phyloP scores from a whole-genome alignment of 2,888 invertebrate genomes.

The Notodonta ziczac region DNA sequence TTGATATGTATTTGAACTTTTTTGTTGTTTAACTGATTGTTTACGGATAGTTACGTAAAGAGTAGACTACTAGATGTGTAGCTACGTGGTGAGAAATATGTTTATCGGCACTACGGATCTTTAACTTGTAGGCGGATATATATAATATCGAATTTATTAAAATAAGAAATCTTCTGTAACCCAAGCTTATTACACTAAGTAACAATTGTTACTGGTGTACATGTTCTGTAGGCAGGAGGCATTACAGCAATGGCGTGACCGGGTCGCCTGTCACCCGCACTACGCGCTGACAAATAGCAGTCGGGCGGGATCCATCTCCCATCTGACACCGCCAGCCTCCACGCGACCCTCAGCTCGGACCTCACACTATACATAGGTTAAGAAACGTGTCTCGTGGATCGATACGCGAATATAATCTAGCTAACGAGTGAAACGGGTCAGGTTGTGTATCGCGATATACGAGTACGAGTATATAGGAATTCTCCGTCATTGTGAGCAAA shows the following conservation, averaged over 20 bases:
- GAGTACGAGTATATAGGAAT: no score
- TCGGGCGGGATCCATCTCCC: conserved; percentile 48
- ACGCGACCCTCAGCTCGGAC: conserved; percentile 38
- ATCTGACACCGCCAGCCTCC: conserved; percentile 39
- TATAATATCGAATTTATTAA: no score
- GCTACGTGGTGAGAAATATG: no score
- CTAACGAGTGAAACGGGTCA: conserved; percentile 58
- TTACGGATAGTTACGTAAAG: no score
- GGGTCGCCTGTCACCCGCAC: conserved; percentile 49
- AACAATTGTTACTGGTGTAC: neutral
- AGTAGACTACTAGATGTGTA: no score
- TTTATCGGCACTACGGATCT: no score
- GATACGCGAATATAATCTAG: conserved; percentile 69
- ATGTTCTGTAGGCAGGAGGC: conserved; percentile 24
- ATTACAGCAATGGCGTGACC: conserved; percentile 35
- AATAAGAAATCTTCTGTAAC: no score
- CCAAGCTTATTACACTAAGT: no score
- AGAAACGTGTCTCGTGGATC: conserved; percentile 74
- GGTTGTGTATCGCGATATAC: conserved; percentile 35
- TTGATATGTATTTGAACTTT: no score
- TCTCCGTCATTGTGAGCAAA: no score
- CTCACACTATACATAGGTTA: conserved; percentile 53
- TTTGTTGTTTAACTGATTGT: no score
- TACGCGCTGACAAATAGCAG: conserved; percentile 48
- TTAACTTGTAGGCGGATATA: no score